phyloP scores from a whole-genome alignment of 1,140 invertebrate genomes.

The Pararge aegeria region DNA sequence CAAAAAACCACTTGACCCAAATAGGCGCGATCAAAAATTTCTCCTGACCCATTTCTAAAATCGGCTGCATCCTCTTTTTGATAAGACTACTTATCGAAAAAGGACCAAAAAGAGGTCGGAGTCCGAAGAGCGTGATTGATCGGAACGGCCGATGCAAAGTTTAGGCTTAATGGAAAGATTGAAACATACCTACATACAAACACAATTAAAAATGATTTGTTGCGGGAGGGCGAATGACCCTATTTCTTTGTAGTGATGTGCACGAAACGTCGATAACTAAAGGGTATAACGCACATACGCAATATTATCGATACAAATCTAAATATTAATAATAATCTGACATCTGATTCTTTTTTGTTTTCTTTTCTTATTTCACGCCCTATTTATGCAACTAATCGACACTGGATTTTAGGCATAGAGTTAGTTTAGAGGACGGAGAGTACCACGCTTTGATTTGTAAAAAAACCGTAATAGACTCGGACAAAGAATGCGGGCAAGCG shows the following conservation, averaged over 20 bases:
- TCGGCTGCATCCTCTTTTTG: conserved; percentile 44
- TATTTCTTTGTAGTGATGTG: conserved; percentile 60
- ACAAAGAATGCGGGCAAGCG: too few species aligned
- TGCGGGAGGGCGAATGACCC: conserved; percentile 69
- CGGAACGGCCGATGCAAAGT: neutral
- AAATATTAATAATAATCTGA: too few species aligned
- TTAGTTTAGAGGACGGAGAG: too few species aligned
- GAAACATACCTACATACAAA: conserved; percentile 62
- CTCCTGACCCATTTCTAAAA: conserved; percentile 64
- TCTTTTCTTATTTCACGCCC: too few species aligned
- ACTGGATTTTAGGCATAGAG: too few species aligned
- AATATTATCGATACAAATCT: too few species aligned
- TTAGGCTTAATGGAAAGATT: conserved; percentile 53
- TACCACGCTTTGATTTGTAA: too few species aligned
- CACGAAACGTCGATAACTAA: conserved; percentile 37
- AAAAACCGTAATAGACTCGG: too few species aligned
- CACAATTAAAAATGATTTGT: conserved; percentile 77
- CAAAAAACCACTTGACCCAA: conserved; percentile 50
- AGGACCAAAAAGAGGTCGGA: conserved; percentile 48
- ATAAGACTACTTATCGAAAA: conserved; percentile 25
- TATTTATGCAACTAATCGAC: too few species aligned
- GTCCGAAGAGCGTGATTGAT: conserved; percentile 29
- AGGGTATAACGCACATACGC: too few species aligned
- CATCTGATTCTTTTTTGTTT: too few species aligned
- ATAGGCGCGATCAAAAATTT: conserved; percentile 47